Conservation (phyloP, 2,888 invertebrate genomes). For the Mongoloraphidia duomilia region DNA sequence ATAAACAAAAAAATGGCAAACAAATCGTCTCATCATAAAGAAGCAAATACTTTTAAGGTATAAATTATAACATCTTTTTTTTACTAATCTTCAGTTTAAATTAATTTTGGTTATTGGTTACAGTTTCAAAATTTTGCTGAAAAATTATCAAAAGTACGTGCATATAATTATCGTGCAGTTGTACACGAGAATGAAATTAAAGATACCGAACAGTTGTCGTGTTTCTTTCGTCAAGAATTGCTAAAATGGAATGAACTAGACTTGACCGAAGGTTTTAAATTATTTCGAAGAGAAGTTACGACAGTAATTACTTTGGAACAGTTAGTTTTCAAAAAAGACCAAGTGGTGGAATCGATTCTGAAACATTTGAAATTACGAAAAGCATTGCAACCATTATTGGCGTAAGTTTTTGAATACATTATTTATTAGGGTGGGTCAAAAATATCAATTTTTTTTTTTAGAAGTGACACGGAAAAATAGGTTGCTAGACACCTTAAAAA, state of each 20-base stretch:
- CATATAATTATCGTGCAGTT: constrained; percentile 77
- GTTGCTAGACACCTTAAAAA: no score
- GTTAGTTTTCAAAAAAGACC: constrained; percentile 63
- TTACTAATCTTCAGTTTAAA: constrained; percentile 1
- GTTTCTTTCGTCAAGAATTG: constrained; percentile 67
- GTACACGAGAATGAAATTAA: constrained; percentile 57
- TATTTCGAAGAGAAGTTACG: constrained; percentile 60
- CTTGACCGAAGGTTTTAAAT: constrained; percentile 65
- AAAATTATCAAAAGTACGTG: constrained; percentile 69
- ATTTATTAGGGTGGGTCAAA: no score
- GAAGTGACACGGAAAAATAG: no score
- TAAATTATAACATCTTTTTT: constrained; percentile 3
- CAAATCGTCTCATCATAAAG: constrained; percentile 58
- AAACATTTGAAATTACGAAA: constrained; percentile 60
- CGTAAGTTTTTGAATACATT: constrained; percentile 44
- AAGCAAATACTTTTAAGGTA: constrained; percentile 66
- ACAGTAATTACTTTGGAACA: constrained; percentile 72
- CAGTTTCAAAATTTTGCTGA: constrained; percentile 83
- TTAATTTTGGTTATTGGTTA: constrained; percentile 14
- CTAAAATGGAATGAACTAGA: constrained; percentile 85
- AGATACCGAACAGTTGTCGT: constrained; percentile 52
- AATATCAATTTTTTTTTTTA: no score
- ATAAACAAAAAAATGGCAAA: constrained; percentile 42
- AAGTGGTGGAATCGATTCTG: constrained; percentile 54
- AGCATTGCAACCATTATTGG: constrained; percentile 67